These are phyloP conservation scores for Pseudachorutes palmiensis DNA, from an alignment of 1,140 invertebrate genomes.

Conservation along the genomic window DNA sequence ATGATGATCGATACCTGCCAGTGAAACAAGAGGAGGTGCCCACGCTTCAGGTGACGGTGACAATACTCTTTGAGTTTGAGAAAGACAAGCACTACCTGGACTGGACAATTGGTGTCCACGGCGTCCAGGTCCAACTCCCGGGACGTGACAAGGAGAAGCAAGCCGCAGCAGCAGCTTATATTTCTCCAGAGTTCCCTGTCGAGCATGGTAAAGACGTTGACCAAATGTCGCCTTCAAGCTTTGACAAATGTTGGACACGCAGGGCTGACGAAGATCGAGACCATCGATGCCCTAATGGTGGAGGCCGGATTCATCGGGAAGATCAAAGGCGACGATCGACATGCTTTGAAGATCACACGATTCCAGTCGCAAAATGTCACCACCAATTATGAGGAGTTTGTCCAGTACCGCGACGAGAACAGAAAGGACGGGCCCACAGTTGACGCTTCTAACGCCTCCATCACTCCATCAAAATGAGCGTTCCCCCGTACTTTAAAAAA, in stretches of 20 bases:
- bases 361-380: not conserved
- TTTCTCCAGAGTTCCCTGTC: not conserved
- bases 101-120: conserved; percentile 4
- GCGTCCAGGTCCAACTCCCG: not conserved
- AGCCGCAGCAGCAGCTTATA: not conserved
- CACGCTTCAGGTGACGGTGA: not conserved
- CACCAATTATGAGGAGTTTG: not conserved
- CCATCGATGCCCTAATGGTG: not conserved
- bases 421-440: too few species aligned
- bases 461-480: too few species aligned
- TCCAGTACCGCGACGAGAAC: not conserved
- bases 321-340: not conserved
- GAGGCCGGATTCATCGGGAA: not conserved
- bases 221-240: not conserved
- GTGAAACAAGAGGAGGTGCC: not conserved
- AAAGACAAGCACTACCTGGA: not conserved
- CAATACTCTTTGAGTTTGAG: not conserved
- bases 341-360: not conserved
- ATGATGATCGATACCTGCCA: not conserved
- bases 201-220: not conserved
- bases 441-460: too few species aligned
- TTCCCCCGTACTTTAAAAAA: too few species aligned
- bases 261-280: not conserved
- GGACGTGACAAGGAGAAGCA: not conserved
- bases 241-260: not conserved